Base-by-base conservation (phyloP, 1,140 invertebrate species). In the Dolichoris vasculosae region DNA sequence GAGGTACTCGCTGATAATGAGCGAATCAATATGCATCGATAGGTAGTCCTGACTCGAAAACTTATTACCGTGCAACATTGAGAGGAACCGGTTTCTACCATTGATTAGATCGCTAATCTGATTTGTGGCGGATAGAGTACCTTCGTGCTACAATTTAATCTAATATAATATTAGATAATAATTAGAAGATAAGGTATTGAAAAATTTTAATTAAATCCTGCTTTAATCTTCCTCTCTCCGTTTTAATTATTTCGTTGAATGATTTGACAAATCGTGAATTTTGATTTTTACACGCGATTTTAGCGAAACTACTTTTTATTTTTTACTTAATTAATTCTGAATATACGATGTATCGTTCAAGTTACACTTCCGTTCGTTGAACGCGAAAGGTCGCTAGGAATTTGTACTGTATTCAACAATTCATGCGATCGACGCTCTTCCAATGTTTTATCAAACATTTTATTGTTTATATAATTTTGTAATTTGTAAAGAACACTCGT, bases 111-210 rank as follows among this genome's bases (percentile, higher is more conserved):
- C 23, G 23, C 23, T 59, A 59, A 59, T 59, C 23, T 59, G 55
- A 26, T 59, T 59, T 59, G 23, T 9, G 55, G 23, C 2, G 20
- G 55, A 59, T 59, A 59, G 23, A 59, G 3, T 73, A 20, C 35
- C 4, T 23, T 51, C 23, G 4, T 6, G 48, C 32, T 40, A 35
- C 76, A 9, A 40, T 38, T 55, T 59, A 40, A 59, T 32, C 76
- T n/a, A 78, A 30, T 59, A 9, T 38, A 26, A 26, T 59, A 59
- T 78, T 59, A 59, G 48, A 59, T 78, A 78, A 59, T 59, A 59
- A 59, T 78, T 78, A 78, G 59, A 78, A 30, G 48, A 48, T 78
- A 78, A 26, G 20, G 23, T 7, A 0, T 13, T 15, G 17, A 15
- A 59, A 11, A 73, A 73, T 43, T 15, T 73, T 59, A 51, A 51